Conservation (phyloP, 2,888 invertebrate genomes). For the Ectemnius cavifrons region DNA sequence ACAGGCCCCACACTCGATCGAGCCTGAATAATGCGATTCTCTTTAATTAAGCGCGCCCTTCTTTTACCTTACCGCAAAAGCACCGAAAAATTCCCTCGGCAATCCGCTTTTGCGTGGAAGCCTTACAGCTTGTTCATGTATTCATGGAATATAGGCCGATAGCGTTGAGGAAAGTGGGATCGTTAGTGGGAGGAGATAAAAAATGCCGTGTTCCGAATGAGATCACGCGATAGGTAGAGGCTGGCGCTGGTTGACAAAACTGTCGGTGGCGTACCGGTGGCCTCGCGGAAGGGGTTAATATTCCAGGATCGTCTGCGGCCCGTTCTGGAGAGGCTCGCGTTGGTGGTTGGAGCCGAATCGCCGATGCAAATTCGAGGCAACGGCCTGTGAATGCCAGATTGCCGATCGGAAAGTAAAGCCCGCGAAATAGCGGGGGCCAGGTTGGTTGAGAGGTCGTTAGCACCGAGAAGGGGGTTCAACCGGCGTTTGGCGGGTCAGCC, state of each 20-base stretch:
- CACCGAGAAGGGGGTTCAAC: neutral
- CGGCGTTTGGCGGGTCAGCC: neutral
- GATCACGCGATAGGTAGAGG: neutral
- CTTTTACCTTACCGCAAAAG: too few relatives aligned
- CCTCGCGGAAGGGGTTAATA: conserved; percentile 6
- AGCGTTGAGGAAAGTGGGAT: too few relatives aligned
- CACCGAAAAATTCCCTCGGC: too few relatives aligned
- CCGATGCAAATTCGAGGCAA: conserved; percentile 46
- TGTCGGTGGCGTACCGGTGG: neutral
- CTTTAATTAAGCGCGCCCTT: too few relatives aligned
- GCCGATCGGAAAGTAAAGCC: conserved; percentile 36
- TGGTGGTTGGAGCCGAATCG: conserved; percentile 37
- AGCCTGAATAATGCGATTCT: too few relatives aligned
- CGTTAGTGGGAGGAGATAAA: too few relatives aligned
- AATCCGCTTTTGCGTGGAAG: too few relatives aligned
- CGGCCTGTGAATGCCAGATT: conserved; percentile 39
- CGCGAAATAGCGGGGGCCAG: conserved; percentile 37
- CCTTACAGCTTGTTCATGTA: too few relatives aligned
- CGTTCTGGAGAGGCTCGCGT: conserved; percentile 33
- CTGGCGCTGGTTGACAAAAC: neutral
- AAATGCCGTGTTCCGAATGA: neutral
- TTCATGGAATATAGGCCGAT: too few relatives aligned
- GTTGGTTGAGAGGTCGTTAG: conserved; percentile 6
- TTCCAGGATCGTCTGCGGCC: conserved; percentile 16
- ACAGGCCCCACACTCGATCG: neutral